Evolutionary conservation across 1,140 invertebrate genomes (phyloP), one percentile per base, ranked within the genome.

Genomic region (Bombus fervidus): DNA sequence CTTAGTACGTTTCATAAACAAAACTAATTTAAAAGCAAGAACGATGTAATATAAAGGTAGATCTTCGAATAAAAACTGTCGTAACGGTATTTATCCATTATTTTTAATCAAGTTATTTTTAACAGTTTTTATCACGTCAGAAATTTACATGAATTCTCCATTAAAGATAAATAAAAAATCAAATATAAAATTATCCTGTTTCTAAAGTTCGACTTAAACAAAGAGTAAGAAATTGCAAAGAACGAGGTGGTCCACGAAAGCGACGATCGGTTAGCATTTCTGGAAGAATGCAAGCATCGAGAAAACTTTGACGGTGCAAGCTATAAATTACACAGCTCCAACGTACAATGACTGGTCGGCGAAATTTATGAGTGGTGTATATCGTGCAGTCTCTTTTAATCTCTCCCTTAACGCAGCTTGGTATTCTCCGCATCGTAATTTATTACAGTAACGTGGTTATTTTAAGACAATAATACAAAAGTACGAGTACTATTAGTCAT

Each of bases 291-390:
- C 47, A 76, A 37, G 31, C 25, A 28, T 59, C 31, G n/a, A 57
- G 47, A 53, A 76, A 76, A 76, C 25, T 76, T 76, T 76, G 47
- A n/a, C 34, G 31, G 12, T 28, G 25, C 9, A 9, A 6, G 8
- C 74, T 34, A 76, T 76, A 76, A 76, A 76, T 59, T 76, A n/a
- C 47, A 18, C 43, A 13, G 43, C 34, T 25, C 6, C 31, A 57
- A 53, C 25, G 12, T 37, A 59, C 74, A 57, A 57, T 76, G 74
- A 57, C 34, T 15, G 22, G 43, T 12, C n/a, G 31, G 6, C 9
- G 9, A 76, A 53, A 76, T 76, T 76, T 76, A 76, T 76, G 41
- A 74, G 31, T n/a, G 47, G 34, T 59, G 34, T 75, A 25, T 25
- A 53, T 4, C 73, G 18, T 12, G 25, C 22, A 53, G 43, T 75